A percentile compares a stretch with the other conserved stretches of the same genome.
Evolutionary conservation across 2,797 vertebrate genomes (phyloP).

Genomic region (Rhincodon typus): DNA sequence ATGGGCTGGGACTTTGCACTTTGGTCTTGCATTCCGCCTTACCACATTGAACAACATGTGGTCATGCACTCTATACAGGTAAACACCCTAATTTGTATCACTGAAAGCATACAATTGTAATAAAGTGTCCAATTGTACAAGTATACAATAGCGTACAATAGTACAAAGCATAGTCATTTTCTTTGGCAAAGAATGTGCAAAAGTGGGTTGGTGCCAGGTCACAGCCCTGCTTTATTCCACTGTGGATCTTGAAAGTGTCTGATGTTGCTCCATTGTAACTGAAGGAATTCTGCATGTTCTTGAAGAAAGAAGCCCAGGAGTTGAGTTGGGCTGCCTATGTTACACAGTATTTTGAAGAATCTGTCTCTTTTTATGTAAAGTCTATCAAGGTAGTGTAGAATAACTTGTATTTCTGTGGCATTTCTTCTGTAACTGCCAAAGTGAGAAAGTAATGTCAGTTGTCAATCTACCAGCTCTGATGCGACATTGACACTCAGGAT

Average conservation of each 20-base stretch:
- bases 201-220: neutral
- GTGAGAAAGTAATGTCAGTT: neutral
- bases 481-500: neutral
- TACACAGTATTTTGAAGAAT: neutral
- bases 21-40: neutral
- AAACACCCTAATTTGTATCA: neutral
- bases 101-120: too few relatives aligned
- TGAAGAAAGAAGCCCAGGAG: neutral
- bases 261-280: neutral
- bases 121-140: too few relatives aligned
- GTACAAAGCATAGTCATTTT: too few relatives aligned
- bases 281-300: neutral
- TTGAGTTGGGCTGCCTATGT: neutral
- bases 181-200: neutral
- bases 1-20: neutral
- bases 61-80: neutral
- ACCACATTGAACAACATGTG: neutral
- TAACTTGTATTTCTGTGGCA: neutral
- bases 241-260: neutral
- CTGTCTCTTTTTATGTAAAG: neutral
- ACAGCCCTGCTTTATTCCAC: neutral
- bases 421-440: neutral
- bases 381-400: neutral
- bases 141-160: too few relatives aligned
- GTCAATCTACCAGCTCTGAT: neutral